Evolutionary conservation across 2,113 vertebrate genomes (phyloP).

Genomic region (Sus scrofa): DNA sequence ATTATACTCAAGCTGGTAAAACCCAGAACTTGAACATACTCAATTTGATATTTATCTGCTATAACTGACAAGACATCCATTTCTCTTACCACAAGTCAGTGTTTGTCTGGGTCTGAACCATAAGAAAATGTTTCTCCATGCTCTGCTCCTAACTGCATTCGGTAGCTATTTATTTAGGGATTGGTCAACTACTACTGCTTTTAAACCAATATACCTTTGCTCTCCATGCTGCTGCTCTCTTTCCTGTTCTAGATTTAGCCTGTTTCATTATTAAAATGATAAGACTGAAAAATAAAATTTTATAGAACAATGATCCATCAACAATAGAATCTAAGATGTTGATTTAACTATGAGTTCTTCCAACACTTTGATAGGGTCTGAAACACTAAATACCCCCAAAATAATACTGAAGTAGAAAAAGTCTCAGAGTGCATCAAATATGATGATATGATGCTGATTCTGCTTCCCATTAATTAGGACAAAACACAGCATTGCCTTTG

Average conservation of each 20-base stretch:
- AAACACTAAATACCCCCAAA: neutral
- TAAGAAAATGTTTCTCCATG: neutral
- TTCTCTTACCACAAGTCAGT: neutral
- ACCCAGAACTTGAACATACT: neutral
- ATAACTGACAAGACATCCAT: neutral
- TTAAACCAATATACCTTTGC: neutral
- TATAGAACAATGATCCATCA: neutral
- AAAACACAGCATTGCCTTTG: conserved; percentile 52
- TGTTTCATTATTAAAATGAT: neutral
- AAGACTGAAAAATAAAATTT: neutral
- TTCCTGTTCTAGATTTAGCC: neutral
- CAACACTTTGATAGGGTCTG: neutral
- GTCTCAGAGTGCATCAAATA: conserved; percentile 14
- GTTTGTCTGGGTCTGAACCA: neutral
- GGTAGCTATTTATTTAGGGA: neutral
- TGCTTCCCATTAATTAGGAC: conserved; percentile 63
- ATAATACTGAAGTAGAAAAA: neutral
- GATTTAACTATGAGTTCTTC: conserved; percentile 30
- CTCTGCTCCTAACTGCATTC: neutral
- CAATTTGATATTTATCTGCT: neutral
- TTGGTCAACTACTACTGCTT: neutral
- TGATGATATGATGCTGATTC: neutral
- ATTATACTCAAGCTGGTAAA: neutral
- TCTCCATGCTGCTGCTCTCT: neutral
- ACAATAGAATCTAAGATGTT: neutral